These are phyloP conservation scores for Tinamus major DNA, from an alignment of 2,797 vertebrate species.

Conservation along the genomic window DNA sequence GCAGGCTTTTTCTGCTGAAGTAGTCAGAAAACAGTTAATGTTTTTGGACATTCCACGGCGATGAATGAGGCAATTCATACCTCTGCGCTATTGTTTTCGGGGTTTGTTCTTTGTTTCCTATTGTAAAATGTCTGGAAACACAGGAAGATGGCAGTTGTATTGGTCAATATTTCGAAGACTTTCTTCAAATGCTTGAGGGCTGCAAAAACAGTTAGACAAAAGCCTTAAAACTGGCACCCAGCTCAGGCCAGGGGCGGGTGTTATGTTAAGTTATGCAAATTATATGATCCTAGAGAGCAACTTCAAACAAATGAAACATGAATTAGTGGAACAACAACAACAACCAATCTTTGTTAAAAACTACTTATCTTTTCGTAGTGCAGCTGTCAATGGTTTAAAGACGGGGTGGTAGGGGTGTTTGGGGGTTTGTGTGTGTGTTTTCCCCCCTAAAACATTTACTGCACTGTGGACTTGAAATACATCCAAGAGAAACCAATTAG, in stretches of 20 bases:
- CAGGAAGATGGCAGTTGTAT: constrained; percentile 68
- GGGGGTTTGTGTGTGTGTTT: too few species aligned
- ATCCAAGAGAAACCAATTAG: accelerated
- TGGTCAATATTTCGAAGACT: constrained; percentile 65
- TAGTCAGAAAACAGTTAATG: constrained; percentile 71
- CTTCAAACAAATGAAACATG: not conserved
- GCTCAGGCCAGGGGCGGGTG: constrained; percentile 35
- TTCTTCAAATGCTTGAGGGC: constrained; percentile 37
- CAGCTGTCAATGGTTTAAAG: not conserved
- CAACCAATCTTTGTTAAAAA: not conserved
- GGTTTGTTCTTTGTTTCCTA: constrained; percentile 73
- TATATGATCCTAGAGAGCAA: not conserved
- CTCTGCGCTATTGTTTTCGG: constrained; percentile 67
- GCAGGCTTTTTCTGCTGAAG: constrained; percentile 64
- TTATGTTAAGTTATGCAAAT: not conserved
- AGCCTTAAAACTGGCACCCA: not conserved
- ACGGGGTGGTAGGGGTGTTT: not conserved
- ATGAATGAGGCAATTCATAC: constrained; percentile 75
- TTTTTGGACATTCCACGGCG: constrained; percentile 70
- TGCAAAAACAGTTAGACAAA: constrained; percentile 24
- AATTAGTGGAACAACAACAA: not conserved
- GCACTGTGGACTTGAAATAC: not conserved
- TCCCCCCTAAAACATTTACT: not conserved
- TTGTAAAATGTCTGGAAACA: constrained; percentile 73
- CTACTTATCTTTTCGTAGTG: not conserved